A percentile compares a stretch with the other conserved stretches of the same genome.
These are phyloP conservation scores for Indicator maculatus DNA, from an alignment of 2,113 vertebrate species.

Conservation along the genomic window DNA sequence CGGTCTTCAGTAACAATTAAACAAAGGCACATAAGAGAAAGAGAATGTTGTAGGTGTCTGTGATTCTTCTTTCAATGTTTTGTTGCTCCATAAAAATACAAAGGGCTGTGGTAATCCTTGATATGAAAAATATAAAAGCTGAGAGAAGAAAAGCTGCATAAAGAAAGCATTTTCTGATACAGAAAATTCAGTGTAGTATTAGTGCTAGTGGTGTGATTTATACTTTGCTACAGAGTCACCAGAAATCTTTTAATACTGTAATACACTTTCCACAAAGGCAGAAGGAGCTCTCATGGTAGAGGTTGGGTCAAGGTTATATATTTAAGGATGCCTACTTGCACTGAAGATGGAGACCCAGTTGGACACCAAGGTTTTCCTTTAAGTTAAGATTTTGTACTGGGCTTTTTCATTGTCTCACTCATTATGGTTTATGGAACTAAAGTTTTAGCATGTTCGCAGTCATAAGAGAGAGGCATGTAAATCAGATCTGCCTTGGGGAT, in stretches of 20 bases:
- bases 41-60: neutral
- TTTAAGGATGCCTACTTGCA: neutral
- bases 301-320: neutral
- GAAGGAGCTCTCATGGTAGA: neutral
- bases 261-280: neutral
- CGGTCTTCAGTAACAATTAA: neutral
- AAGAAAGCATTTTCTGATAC: neutral
- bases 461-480: accelerated
- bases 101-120: neutral
- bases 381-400: neutral
- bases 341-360: neutral
- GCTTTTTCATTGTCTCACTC: neutral
- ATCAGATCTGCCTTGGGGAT: neutral
- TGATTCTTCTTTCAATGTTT: neutral
- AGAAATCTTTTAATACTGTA: neutral
- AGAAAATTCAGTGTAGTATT: neutral
- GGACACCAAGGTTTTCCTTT: neutral
- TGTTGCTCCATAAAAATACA: neutral
- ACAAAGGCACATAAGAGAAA: neutral
- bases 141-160: neutral
- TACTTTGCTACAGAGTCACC: neutral
- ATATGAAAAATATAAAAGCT: neutral
- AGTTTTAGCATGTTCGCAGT: neutral
- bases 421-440: neutral
- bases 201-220: neutral